Evolutionary conservation across 1,140 invertebrate species (phyloP).

Genomic region (Cydia strobilella): DNA sequence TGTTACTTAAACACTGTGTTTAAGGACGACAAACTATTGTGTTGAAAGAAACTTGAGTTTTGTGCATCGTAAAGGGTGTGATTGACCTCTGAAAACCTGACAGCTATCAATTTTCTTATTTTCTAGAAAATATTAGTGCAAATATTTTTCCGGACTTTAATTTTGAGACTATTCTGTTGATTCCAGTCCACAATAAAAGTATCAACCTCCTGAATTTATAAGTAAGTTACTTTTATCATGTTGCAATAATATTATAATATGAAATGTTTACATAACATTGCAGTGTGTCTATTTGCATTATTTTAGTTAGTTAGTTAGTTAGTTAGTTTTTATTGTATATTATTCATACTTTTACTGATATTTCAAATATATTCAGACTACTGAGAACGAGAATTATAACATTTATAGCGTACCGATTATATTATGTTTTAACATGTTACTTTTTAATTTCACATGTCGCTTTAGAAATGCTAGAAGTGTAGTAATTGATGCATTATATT

Average conservation of each 20-base stretch:
- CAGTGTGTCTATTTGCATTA: not conserved
- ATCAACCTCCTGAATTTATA: not conserved
- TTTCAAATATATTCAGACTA: too few species aligned
- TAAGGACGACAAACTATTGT: not conserved
- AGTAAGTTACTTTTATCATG: not conserved
- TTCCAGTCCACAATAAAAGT: not conserved
- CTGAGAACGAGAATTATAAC: too few species aligned
- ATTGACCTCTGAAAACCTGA: not conserved
- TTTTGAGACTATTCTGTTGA: not conserved
- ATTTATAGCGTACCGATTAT: not conserved
- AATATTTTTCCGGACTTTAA: not conserved
- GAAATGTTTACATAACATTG: conserved; percentile 31
- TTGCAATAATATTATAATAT: not conserved
- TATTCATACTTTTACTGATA: not conserved
- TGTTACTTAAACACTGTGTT: not conserved
- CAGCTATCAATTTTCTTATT: not conserved
- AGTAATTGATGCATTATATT: too few species aligned
- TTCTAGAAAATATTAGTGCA: not conserved
- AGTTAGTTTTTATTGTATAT: too few species aligned
- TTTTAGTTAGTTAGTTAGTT: too few species aligned
- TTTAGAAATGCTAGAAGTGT: too few species aligned
- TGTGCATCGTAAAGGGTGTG: not conserved
- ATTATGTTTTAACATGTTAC: not conserved
- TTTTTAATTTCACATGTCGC: not conserved
- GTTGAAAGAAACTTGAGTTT: not conserved